Evolutionary conservation across 2,888 invertebrate genomes (phyloP).

Genomic region (Drosophila paramelanica): DNA sequence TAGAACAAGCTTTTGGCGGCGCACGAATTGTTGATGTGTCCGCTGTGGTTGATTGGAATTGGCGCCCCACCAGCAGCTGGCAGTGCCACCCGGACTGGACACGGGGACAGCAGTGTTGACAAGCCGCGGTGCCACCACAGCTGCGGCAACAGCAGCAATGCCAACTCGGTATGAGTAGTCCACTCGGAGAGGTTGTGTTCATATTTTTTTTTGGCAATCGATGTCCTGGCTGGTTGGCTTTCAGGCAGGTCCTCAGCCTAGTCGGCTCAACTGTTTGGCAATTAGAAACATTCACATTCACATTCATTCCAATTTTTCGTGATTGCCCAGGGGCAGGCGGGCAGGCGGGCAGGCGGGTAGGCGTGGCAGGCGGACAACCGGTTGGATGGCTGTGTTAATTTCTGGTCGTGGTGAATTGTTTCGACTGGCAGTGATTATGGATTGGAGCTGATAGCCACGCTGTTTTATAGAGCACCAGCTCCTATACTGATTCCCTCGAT

Average conservation of each 20-base stretch:
- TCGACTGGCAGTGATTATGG: conserved; percentile 29
- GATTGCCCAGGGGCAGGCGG: conserved; percentile 63
- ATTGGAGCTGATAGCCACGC: conserved; percentile 4
- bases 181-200: conserved; percentile 15
- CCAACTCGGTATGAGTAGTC: background rate
- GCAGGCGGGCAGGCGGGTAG: conserved; percentile 25
- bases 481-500: background rate
- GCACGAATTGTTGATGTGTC: conserved; percentile 65
- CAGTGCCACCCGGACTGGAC: conserved; percentile 2
- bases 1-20: conserved; percentile 81
- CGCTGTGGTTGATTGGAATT: conserved; percentile 64
- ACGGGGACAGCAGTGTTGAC: conserved; percentile 60
- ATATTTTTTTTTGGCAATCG: conserved; percentile 45
- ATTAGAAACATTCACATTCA: conserved; percentile 68
- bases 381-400: conserved; percentile 22
- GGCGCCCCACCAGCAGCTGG: conserved; percentile 10
- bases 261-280: conserved; percentile 51
- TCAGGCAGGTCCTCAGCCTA: conserved; percentile 13
- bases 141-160: conserved; percentile 8
- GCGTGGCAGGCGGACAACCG: conserved; percentile 21
- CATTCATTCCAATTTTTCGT: conserved; percentile 74
- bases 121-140: conserved; percentile 51
- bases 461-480: background rate
- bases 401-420: conserved; percentile 31
- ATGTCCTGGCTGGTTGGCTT: conserved; percentile 25